A percentile compares a stretch with the other conserved stretches of the same genome.
Evolutionary conservation across 1,140 invertebrate species (phyloP).

Genomic region (Papilio polyxenes): DNA sequence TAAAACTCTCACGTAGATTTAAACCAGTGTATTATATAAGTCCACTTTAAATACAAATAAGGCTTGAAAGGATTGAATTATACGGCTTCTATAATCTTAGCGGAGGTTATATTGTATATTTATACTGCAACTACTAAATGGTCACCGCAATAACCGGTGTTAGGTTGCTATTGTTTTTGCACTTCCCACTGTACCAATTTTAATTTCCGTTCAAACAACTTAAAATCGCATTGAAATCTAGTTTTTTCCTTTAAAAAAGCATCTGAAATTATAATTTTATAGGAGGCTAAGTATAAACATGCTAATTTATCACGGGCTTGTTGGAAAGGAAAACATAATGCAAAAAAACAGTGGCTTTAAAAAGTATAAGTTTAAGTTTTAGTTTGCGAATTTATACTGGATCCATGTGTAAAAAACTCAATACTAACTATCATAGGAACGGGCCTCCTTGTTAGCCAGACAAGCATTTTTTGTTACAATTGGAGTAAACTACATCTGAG

Average conservation of each 20-base stretch:
- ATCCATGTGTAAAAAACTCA: neutral
- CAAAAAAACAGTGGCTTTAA: neutral
- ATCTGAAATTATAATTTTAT: neutral
- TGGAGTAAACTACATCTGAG: neutral
- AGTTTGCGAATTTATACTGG: neutral
- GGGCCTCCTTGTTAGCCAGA: neutral
- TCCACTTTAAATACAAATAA: neutral
- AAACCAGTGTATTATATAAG: neutral
- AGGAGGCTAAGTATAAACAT: no score
- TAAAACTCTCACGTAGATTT: slow-evolving; percentile 18
- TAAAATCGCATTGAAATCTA: neutral
- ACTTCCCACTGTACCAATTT: neutral
- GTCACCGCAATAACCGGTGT: neutral
- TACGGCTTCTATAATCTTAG: slow-evolving; percentile 38
- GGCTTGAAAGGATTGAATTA: slow-evolving; percentile 52
- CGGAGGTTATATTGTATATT: slow-evolving; percentile 2
- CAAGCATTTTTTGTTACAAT: neutral
- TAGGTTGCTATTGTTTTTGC: neutral
- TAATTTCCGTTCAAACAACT: neutral
- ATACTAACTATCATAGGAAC: neutral
- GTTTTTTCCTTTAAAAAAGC: neutral
- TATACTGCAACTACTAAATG: neutral
- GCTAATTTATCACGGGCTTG: neutral
- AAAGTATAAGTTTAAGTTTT: slow-evolving; percentile 6
- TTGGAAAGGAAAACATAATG: neutral